Conservation (phyloP, 1,140 invertebrate species). For the Hyles euphorbiae region DNA sequence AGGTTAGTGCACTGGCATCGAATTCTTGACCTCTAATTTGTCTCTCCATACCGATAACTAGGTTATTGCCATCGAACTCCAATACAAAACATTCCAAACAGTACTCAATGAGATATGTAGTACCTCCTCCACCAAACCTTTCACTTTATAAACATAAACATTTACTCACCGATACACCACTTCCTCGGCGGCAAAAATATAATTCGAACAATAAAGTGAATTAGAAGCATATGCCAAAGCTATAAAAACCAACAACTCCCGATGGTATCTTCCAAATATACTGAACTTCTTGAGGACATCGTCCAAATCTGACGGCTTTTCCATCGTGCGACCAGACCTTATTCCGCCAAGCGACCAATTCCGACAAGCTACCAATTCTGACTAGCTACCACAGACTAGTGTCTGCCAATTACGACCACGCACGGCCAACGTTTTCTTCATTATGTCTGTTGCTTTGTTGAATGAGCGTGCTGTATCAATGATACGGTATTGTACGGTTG, state of each 20-base stretch:
- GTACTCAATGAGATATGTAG: no score
- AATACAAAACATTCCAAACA: no score
- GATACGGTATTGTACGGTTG: no score
- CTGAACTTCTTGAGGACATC: conserved; percentile 44
- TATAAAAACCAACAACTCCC: conserved; percentile 26
- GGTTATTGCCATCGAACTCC: no score
- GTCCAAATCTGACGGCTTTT: conserved; percentile 30
- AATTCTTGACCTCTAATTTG: no score
- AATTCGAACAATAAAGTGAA: conserved; percentile 41
- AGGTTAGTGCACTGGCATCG: no score
- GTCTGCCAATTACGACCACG: not conserved
- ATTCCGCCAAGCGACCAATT: not conserved
- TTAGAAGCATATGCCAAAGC: conserved; percentile 43
- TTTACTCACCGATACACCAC: conserved; percentile 40
- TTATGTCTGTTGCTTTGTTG: not conserved
- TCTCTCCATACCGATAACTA: no score
- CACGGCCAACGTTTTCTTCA: not conserved
- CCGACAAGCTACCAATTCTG: not conserved
- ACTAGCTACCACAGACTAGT: not conserved
- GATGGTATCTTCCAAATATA: conserved; percentile 42
- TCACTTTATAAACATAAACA: not conserved
- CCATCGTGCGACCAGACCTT: not conserved
- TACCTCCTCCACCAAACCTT: not conserved
- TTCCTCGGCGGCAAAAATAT: conserved; percentile 46
- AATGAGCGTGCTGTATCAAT: no score